These are phyloP conservation scores for Pharmacophagus antenor DNA, from an alignment of 2,888 invertebrate genomes.

Conservation along the genomic window DNA sequence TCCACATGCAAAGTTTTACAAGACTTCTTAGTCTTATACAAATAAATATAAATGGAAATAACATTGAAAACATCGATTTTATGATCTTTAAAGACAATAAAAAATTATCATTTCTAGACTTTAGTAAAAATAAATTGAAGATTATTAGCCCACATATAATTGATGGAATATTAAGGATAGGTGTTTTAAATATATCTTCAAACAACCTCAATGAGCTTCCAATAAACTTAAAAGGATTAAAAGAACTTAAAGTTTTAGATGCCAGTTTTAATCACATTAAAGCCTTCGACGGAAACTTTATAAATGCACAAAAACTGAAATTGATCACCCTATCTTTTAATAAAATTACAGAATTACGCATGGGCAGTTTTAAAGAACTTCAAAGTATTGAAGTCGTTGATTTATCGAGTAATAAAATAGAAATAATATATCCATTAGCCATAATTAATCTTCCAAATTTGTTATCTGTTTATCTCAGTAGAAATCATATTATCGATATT, in stretches of 20 bases:
- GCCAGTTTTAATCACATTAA: conserved; percentile 89
- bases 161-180: conserved; percentile 83
- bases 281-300: conserved; percentile 84
- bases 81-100: conserved; percentile 84
- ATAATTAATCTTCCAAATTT: conserved; percentile 85
- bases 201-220: conserved; percentile 89
- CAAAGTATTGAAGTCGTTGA: conserved; percentile 87
- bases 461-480: conserved; percentile 84
- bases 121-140: conserved; percentile 88
- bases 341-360: conserved; percentile 84
- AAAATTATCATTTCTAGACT: conserved; percentile 84
- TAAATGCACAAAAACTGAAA: conserved; percentile 85
- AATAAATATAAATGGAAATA: conserved; percentile 88
- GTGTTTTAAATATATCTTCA: conserved; percentile 88
- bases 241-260: conserved; percentile 86
- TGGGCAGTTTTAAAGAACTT: conserved; percentile 86
- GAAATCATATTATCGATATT: conserved; percentile 87
- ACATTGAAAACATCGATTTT: conserved; percentile 85
- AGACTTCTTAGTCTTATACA: conserved; percentile 84
- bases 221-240: conserved; percentile 84
- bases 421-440: conserved; percentile 86
- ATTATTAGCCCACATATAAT: conserved; percentile 84
- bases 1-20: conserved; percentile 84
- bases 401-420: conserved; percentile 90
- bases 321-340: conserved; percentile 88